Evolutionary conservation across 2,113 vertebrate genomes (phyloP), one percentile per base, ranked within the genome.

Genomic region (Lethenteron reissneri): DNA sequence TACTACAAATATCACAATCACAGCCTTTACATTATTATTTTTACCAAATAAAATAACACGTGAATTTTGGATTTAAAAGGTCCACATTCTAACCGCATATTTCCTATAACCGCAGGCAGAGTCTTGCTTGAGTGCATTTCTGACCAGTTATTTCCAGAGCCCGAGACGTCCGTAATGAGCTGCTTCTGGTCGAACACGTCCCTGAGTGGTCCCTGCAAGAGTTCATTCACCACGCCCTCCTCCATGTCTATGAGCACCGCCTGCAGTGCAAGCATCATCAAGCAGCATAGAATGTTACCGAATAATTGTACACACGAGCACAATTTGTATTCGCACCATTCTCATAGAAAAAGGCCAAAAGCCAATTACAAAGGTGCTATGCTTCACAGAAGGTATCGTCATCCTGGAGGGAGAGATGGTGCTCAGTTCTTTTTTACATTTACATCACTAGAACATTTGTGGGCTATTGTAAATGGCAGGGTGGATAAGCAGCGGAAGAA

Each of bases 91-190:
- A 41, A 41, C 41, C 41, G 6, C 41, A 41, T 41, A 41, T 41
- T 41, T 41, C 4, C 41, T 41, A 41, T 41, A 41, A 41, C 41
- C 41, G 5, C 41, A 41, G 64, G 64, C 64, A 11, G 25, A 17
- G n/a, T 68, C 64, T 17, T n/a, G 11, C 25, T n/a, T 68, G 64
- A 68, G n/a, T 11, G 12, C 3, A 57, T 58, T 71, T 78, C 86
- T 89, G 75, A 97, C 94, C 94, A 99, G 80, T 99, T 99, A 83
- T 97, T 99, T 72, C 94, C 94, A 17, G 94, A 97, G 71, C 94
- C 94, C 60, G 92, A 97, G 78, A 92, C 88, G 77, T 92, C 90
- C 60, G 88, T 95, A 80, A 99, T 88, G 74, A 97, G 84, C 81
- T 96, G 90, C 70, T 84, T 84, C 79, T 80, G 87, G 79, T 96